Evolutionary conservation across 2,113 vertebrate species (phyloP), one percentile per base, ranked within the genome.

Genomic region (Eclectus roratus): DNA sequence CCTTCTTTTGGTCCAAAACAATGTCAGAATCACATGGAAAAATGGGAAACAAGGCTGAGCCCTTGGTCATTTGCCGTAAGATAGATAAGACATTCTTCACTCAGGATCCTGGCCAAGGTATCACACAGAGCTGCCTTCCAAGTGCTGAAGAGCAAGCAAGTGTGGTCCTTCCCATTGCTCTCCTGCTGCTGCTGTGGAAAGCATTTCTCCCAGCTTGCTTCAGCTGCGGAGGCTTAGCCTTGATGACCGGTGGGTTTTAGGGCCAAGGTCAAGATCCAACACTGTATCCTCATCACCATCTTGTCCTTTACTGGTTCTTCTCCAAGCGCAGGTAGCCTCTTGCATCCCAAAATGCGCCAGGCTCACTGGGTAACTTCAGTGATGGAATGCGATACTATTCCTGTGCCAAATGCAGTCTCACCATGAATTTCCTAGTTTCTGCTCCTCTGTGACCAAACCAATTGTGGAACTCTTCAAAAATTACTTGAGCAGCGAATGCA

Each of bases 291-390:
- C 28, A 52, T 60, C 47, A 58, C n/a, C 4, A 0, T 61, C 61
- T 78, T 56, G 19, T 74, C 79, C 61, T 93, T 72, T 10, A 11
- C 47, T 88, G 63, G 37, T 76, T 19, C 47, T 94, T 82, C 55
- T 68, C 35, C 52, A 71, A 60, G 66, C 1, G 0, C n/a, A 33
- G 56, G 27, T 52, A 76, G 31, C 27, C 29, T 77, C 28, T 93
- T 15, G 6, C 17, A 29, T n/a, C 49, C 39, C 5, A 1, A 60
- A 78, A 35, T 1, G 4, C 10, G 0, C n/a, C 50, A 60, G 63
- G 25, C 17, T 41, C 25, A 4, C 43, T 33, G 46, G 5, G 16
- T 66, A 66, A 37, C n/a, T 72, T 53, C 63, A 31, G 35, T 7
- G 7, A 47, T 24, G 14, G 43, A 18, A 91, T 39, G 29, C 6